phyloP scores from a whole-genome alignment of 2,888 invertebrate species.

The Zeuzera pyrina region DNA sequence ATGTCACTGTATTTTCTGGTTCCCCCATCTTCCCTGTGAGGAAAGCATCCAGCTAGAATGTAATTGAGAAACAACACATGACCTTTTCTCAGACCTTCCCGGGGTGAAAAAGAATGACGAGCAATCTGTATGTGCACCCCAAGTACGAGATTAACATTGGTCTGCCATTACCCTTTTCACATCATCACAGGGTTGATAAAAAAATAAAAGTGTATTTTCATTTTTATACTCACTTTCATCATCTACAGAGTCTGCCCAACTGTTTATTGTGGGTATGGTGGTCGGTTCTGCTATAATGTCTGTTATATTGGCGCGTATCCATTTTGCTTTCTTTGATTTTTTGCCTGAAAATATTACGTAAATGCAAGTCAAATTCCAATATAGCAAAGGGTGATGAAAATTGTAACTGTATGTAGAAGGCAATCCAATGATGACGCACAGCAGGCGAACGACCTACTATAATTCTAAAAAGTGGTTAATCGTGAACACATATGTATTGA shows the following conservation, averaged over 20 bases:
- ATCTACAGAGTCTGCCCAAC: constrained; percentile 90
- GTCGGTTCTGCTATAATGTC: constrained; percentile 85
- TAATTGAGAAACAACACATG: constrained; percentile 50
- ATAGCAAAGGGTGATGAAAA: constrained; percentile 10
- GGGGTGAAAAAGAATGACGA: constrained; percentile 73
- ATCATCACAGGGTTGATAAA: constrained; percentile 60
- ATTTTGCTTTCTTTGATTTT: constrained; percentile 90
- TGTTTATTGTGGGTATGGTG: constrained; percentile 71
- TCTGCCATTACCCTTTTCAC: constrained; percentile 58
- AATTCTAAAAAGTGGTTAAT: constrained; percentile 62
- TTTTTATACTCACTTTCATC: constrained; percentile 82
- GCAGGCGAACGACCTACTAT: constrained; percentile 57
- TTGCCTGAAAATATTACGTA: too few species aligned
- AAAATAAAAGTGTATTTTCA: background rate
- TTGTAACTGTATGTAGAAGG: constrained; percentile 23
- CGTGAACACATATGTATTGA: constrained; percentile 33
- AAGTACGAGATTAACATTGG: constrained; percentile 84
- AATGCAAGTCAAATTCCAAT: constrained; percentile 7
- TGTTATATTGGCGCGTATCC: constrained; percentile 85
- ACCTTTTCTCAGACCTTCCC: constrained; percentile 89
- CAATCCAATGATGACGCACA: constrained; percentile 60
- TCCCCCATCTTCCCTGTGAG: constrained; percentile 77
- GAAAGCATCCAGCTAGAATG: constrained; percentile 81
- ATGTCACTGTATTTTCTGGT: constrained; percentile 78
- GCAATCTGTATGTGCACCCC: constrained; percentile 79